Base-by-base conservation (phyloP, 2,888 invertebrate genomes). In the Meiosimyza decipiens region DNA sequence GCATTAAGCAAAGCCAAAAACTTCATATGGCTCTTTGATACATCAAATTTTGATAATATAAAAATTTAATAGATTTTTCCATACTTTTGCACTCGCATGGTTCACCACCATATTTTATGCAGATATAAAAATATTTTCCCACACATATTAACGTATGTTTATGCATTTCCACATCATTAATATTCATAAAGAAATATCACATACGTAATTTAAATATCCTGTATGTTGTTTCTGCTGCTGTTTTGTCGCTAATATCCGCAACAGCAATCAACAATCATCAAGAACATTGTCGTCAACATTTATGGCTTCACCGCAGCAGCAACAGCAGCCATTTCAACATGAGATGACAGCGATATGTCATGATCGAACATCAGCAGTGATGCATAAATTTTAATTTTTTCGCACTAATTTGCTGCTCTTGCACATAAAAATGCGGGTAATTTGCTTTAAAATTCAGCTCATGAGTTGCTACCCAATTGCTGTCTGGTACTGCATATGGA, bases 281-380 rank as follows among this genome's bases (percentile, higher is more conserved):
- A 55, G 55, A 55, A 7, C 22, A 57, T 22, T 28, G 28, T 28
- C 28, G 57, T 15, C 15, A 57, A 28, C 57, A 57, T 57, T 57
- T 22, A 57, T 13, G 15, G 13, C 57, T 57, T 28, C 40, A 40
- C 40, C 40, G 40, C 40, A 40, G 9, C 40, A 40, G 9, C 40
- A 40, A 1, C 40, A 40, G 40, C 60, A 40, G 16, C 60, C 28
- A 62, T 62, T 22, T 62, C 60, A 13, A 12, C 47, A 64, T 49
- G 47, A 50, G 64, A 64, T 64, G 64, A 51, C 50, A 64, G 64
- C 64, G 64, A 64, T 64, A 64, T 13, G 51, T 51, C 64, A 64
- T 16, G 64, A 51, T 51, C 64, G 47, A 22, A 16, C 57, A 22
- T 40, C 60, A 40, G 40, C 40, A 62, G 40, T n/a, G 28, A 11